Evolutionary conservation across 2,888 invertebrate genomes (phyloP), one percentile per base, ranked within the genome.

Genomic region (Polydrusus pterygomalis): DNA sequence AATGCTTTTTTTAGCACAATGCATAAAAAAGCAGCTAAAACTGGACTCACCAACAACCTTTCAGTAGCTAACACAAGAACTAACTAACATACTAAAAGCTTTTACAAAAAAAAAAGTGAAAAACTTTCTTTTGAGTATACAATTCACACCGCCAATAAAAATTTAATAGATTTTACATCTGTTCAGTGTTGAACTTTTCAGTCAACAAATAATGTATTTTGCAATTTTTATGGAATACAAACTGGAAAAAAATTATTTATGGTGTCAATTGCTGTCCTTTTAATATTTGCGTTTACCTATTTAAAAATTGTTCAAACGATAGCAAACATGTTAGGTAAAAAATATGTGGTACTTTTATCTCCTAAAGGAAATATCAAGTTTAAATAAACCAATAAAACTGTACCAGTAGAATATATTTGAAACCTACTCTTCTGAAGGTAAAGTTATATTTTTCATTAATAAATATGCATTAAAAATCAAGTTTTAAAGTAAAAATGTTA

Each of bases 91-190:
- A 10, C 10, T 18, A 11, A 13, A 20, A 20, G 15, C n/a, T 13
- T 8, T 30, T 0, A 2, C 38, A 58, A 15, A 58, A 38, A 58
- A 58, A 58, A 58, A 38, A 9, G 15, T 2, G 0, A 17, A 30
- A n/a, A 38, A 13, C 30, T n/a, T 30, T 56, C 10, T n/a, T 38
- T 10, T 17, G 38, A 17, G 1, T 38, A 58, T 58, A 38, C 17
- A 58, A 17, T n/a, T 9, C 30, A 38, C 15, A 58, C 11, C 25
- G 9, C 10, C 11, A 54, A 30, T 15, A 15, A 38, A 58, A 17
- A 1, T 58, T 25, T 58, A 30, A 58, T 38, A 17, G 15, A 17
- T 58, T 58, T 58, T 58, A 58, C 58, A 58, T 58, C 58, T 58
- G 58, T 10, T 10, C 15, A 15, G 5, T 58, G 11, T 38, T 38